Percentiles rank a stretch among this genome's conserved stretches.
Evolutionary conservation across 2,888 invertebrate species (phyloP).

Genomic region (Harpalus rufipes): DNA sequence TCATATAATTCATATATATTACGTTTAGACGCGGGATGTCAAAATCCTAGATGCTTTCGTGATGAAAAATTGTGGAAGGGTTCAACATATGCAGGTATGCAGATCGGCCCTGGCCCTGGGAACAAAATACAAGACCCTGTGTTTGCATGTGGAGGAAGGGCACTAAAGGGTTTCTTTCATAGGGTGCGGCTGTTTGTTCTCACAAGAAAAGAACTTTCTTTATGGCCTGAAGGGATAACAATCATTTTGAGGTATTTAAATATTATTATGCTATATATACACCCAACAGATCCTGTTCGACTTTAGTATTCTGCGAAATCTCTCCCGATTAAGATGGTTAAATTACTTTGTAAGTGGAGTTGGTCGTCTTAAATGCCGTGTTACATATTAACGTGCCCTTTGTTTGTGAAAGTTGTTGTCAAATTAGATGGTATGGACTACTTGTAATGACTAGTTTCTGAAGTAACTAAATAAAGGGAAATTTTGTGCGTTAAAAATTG

Average conservation of each 20-base stretch:
- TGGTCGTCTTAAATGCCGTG: not conserved
- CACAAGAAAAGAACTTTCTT: conserved; percentile 32
- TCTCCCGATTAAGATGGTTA: no score
- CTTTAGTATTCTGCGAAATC: not conserved
- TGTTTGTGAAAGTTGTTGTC: no score
- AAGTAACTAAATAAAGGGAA: no score
- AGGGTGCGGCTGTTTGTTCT: conserved; percentile 46
- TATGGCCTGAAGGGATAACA: conserved; percentile 35
- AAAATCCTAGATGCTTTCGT: conserved; percentile 40
- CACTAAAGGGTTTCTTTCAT: conserved; percentile 43
- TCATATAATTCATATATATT: conserved; percentile 61
- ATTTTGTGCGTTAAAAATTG: no score
- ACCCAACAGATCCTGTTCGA: not conserved
- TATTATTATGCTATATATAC: conserved; percentile 30
- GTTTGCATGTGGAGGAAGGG: conserved; percentile 46
- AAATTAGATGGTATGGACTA: no score
- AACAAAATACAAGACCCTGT: conserved; percentile 20
- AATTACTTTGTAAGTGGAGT: conserved; percentile 4
- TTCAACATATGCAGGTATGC: conserved; percentile 57
- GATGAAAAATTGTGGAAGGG: conserved; percentile 62
- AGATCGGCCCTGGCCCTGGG: conserved; percentile 28
- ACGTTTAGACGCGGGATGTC: conserved; percentile 28
- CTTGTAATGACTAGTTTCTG: no score
- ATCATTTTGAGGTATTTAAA: conserved; percentile 30
- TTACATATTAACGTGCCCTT: conserved; percentile 17